Percentiles rank a stretch among this genome's conserved stretches.
These are phyloP conservation scores for Eurosta solidaginis DNA, from an alignment of 1,140 invertebrate genomes.

Conservation along the genomic window DNA sequence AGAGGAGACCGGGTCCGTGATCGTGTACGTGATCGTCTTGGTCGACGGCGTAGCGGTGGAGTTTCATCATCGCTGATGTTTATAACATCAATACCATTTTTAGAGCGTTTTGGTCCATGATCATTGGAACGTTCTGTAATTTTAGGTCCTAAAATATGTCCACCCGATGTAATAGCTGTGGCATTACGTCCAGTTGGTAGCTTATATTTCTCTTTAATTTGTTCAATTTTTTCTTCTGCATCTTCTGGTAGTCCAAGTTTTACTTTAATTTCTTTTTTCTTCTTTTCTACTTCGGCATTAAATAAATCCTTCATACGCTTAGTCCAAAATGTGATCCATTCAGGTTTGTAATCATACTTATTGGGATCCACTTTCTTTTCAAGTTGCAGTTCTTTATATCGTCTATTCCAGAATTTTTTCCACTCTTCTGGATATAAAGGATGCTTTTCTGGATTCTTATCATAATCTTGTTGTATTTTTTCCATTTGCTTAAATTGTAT, in stretches of 20 bases:
- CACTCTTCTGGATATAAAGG: slow-evolving; percentile 83
- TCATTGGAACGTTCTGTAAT: neutral
- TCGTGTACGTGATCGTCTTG: no score
- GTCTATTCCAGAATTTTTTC: slow-evolving; percentile 82
- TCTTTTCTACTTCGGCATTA: slow-evolving; percentile 60
- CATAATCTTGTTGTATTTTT: slow-evolving; percentile 71
- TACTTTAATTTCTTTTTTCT: slow-evolving; percentile 63
- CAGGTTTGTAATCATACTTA: slow-evolving; percentile 82
- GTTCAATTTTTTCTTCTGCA: slow-evolving; percentile 51
- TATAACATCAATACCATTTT: slow-evolving; percentile 39
- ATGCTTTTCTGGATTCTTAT: slow-evolving; percentile 84
- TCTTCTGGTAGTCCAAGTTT: slow-evolving; percentile 61
- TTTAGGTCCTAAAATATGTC: neutral
- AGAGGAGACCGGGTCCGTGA: no score
- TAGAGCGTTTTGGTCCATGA: neutral
- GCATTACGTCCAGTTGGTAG: slow-evolving; percentile 39
- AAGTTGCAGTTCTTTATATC: slow-evolving; percentile 78
- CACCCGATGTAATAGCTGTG: neutral
- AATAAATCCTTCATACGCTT: slow-evolving; percentile 77
- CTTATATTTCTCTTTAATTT: slow-evolving; percentile 53
- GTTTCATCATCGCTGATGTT: slow-evolving; percentile 55
- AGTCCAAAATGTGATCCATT: slow-evolving; percentile 85
- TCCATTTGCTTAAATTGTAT: slow-evolving; percentile 61
- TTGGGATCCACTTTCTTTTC: slow-evolving; percentile 76
- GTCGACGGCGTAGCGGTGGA: neutral